These are phyloP conservation scores for Microdon myrmicae DNA, from an alignment of 2,888 invertebrate species.

Conservation along the genomic window DNA sequence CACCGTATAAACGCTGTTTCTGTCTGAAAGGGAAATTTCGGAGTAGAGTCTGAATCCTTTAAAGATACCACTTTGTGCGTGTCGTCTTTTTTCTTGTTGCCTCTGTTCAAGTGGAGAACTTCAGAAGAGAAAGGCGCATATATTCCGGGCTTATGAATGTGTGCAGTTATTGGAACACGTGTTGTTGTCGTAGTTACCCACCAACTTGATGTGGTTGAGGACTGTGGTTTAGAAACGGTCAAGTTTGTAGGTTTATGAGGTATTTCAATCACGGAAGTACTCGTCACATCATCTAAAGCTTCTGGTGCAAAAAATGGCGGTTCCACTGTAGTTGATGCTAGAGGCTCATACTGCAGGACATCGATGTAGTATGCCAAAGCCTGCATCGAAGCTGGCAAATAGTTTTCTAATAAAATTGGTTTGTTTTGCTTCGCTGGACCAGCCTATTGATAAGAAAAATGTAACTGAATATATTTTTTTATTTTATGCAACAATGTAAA, in stretches of 20 bases:
- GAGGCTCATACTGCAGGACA: constrained; percentile 64
- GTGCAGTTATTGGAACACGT: constrained; percentile 56
- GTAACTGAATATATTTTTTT: too few relatives aligned
- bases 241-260: constrained; percentile 25
- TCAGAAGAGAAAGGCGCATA: constrained; percentile 56
- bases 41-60: not conserved
- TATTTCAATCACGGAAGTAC: not conserved
- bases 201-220: constrained; percentile 47
- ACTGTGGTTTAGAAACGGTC: constrained; percentile 41
- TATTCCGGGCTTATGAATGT: constrained; percentile 59
- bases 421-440: constrained; percentile 3
- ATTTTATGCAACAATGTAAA: too few relatives aligned
- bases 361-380: constrained; percentile 66
- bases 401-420: constrained; percentile 59
- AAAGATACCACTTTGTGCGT: not conserved
- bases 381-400: constrained; percentile 66
- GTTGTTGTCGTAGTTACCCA: constrained; percentile 55
- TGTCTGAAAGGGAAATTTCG: constrained; percentile 12
- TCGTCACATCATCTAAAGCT: constrained; percentile 28
- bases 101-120: constrained; percentile 1
- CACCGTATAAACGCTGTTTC: constrained; percentile 16
- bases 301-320: constrained; percentile 61
- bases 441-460: constrained; percentile 13
- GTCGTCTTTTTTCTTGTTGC: not conserved
- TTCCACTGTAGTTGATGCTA: constrained; percentile 63